Conservation (phyloP, 1,140 invertebrate species). For the Heliconius congener region DNA sequence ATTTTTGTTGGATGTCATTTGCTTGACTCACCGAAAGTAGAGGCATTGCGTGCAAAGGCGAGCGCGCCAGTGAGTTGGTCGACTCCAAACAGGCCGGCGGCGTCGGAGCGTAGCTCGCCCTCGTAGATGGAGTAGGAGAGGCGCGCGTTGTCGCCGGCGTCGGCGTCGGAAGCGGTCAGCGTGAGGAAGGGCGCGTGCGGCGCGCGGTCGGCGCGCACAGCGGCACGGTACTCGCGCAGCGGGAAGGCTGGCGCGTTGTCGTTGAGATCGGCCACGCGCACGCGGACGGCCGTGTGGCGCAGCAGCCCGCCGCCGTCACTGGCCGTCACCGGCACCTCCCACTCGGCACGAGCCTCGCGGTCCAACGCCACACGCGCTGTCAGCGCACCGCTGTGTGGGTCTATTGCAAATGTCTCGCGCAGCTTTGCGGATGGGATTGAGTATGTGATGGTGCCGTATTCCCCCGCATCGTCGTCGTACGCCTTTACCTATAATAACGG, state of each 20-base stretch:
- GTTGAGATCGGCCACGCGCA: conserved; percentile 92
- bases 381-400: conserved; percentile 90
- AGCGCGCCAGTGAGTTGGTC: conserved; percentile 87
- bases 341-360: conserved; percentile 87
- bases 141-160: conserved; percentile 85
- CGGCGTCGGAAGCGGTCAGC: conserved; percentile 82
- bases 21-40: conserved; percentile 76
- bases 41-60: conserved; percentile 83
- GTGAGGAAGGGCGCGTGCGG: conserved; percentile 84
- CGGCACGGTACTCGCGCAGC: conserved; percentile 89
- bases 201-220: conserved; percentile 86
- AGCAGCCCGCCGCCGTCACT: conserved; percentile 91
- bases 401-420: conserved; percentile 89
- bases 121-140: conserved; percentile 89
- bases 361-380: conserved; percentile 89
- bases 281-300: conserved; percentile 89
- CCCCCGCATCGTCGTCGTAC: conserved; percentile 89
- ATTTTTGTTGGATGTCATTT: neutral
- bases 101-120: conserved; percentile 80
- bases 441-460: conserved; percentile 91
- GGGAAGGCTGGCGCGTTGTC: conserved; percentile 93
- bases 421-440: conserved; percentile 90
- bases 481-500: conserved; percentile 84
- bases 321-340: conserved; percentile 92
- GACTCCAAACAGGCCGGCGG: conserved; percentile 85